Conservation (phyloP, 2,113 vertebrate species). For the Leptocoma aspasia region DNA sequence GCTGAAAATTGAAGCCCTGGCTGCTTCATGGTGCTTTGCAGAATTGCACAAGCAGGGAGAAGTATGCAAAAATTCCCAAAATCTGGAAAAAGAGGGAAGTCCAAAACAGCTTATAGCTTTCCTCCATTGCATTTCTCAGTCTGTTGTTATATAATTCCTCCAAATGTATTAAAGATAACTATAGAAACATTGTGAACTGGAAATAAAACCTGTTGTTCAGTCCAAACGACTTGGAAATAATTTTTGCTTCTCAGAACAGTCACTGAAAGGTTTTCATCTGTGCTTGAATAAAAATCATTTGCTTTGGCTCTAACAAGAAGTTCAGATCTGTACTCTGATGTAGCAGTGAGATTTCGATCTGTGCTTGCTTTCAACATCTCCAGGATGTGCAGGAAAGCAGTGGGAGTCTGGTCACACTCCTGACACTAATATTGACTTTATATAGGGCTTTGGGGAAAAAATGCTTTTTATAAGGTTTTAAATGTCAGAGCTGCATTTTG, state of each 20-base stretch:
- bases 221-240: background rate
- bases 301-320: background rate
- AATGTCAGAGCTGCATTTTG: background rate
- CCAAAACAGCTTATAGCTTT: background rate
- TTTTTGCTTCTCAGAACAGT: background rate
- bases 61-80: background rate
- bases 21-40: background rate
- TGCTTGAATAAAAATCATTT: background rate
- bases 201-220: background rate
- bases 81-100: background rate
- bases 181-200: background rate
- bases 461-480: background rate
- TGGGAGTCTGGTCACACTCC: background rate
- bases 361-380: background rate
- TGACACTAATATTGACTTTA: background rate
- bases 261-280: background rate
- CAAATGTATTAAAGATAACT: background rate
- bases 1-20: background rate
- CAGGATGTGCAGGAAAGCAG: background rate
- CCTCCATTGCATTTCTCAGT: background rate
- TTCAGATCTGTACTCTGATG: background rate
- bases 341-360: background rate
- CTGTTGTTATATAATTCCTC: background rate
- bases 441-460: background rate
- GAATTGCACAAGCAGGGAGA: background rate